A percentile compares a stretch with the other conserved stretches of the same genome.
Evolutionary conservation across 1,140 invertebrate species (phyloP).

Genomic region (Tetragnatha versicolor): DNA sequence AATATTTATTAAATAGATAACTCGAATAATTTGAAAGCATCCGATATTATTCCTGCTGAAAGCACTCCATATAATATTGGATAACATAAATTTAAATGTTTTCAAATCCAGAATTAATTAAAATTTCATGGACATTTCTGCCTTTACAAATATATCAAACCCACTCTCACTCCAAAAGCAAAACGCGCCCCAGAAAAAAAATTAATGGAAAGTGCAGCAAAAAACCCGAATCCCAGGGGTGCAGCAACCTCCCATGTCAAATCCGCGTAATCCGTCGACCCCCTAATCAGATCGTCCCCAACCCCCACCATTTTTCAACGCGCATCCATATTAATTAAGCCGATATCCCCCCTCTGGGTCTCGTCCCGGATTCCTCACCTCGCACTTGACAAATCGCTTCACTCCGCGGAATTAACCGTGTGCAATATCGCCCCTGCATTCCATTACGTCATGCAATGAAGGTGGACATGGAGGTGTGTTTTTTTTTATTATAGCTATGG

Average conservation of each 20-base stretch:
- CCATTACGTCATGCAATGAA: conserved; percentile 34
- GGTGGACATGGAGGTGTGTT: too few relatives aligned
- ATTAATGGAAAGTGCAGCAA: background rate
- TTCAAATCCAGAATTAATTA: too few relatives aligned
- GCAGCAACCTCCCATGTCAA: background rate
- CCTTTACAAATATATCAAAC: too few relatives aligned
- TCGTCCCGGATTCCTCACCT: conserved; percentile 2
- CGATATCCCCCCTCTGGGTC: background rate
- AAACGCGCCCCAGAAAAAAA: background rate
- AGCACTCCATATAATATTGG: too few relatives aligned
- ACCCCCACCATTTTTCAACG: background rate
- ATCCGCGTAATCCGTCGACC: background rate
- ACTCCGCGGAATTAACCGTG: conserved; percentile 30
- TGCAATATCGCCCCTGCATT: background rate
- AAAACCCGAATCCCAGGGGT: background rate
- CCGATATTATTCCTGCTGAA: too few relatives aligned
- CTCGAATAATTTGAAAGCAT: too few relatives aligned
- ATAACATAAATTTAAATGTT: too few relatives aligned
- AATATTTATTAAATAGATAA: too few relatives aligned
- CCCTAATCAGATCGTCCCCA: conserved; percentile 2
- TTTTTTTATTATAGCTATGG: too few relatives aligned
- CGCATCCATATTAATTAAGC: conserved; percentile 41
- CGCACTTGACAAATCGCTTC: conserved; percentile 15
- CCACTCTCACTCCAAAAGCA: too few relatives aligned
- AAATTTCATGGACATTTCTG: too few relatives aligned